A percentile compares a stretch with the other conserved stretches of the same genome.
Conservation (phyloP, 1,140 invertebrate species). For the Aplysia californica region DNA sequence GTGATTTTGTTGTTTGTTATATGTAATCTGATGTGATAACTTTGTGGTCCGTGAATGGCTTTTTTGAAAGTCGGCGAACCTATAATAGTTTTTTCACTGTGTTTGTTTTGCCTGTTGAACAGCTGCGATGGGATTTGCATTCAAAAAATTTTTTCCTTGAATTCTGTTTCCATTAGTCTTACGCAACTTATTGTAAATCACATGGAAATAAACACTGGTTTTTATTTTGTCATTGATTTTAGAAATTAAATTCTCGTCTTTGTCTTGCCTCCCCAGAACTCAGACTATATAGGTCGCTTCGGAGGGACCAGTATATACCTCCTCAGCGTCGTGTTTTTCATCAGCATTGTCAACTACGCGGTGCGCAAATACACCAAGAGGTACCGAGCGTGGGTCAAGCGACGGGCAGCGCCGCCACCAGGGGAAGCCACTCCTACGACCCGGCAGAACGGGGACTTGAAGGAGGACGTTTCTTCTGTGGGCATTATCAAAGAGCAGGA, state of each 20-base stretch:
- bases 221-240: neutral
- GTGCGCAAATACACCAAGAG: constrained; percentile 51
- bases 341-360: constrained; percentile 59
- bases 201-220: neutral
- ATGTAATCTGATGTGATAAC: no score
- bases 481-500: constrained; percentile 2
- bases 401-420: neutral
- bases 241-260: no score
- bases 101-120: no score
- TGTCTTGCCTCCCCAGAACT: neutral
- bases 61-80: no score
- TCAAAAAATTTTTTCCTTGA: neutral
- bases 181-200: neutral
- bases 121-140: no score
- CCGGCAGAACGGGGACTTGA: neutral
- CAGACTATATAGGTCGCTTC: constrained; percentile 50
- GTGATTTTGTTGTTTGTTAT: no score
- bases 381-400: neutral
- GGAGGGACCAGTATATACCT: constrained; percentile 54
- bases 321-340: constrained; percentile 61
- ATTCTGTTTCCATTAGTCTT: neutral
- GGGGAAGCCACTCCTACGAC: neutral
- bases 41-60: no score
- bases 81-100: no score
- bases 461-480: neutral